Conservation (phyloP, 2,797 vertebrate genomes). For the Falco rusticolus region DNA sequence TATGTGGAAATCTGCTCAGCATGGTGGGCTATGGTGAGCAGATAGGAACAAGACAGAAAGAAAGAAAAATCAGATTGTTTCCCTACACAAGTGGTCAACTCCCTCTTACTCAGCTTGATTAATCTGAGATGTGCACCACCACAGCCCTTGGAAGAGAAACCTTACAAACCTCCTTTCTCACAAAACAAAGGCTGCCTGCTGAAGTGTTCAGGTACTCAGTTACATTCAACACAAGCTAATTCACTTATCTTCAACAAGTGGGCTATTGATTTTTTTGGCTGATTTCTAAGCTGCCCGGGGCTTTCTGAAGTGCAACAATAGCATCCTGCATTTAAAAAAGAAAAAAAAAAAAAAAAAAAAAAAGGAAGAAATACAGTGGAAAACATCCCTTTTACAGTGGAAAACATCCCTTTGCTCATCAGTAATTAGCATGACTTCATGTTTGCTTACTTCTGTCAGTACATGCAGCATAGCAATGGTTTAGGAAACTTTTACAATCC, state of each 20-base stretch:
- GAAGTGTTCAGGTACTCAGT: constrained; percentile 78
- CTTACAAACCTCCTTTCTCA: constrained; percentile 70
- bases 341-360: background rate
- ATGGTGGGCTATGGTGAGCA: background rate
- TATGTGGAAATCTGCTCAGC: background rate
- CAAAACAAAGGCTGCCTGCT: constrained; percentile 74
- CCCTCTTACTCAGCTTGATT: constrained; percentile 55
- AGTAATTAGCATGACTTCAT: constrained; percentile 55
- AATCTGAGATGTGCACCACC: constrained; percentile 41
- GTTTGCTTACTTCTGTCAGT: constrained; percentile 24
- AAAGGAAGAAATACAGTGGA: background rate
- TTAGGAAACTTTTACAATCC: background rate
- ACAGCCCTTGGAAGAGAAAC: constrained; percentile 65
- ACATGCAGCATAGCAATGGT: background rate
- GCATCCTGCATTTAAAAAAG: constrained; percentile 20
- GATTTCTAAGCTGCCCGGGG: constrained; percentile 79
- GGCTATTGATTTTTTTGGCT: constrained; percentile 83
- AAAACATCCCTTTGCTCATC: constrained; percentile 64
- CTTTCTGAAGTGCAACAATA: constrained; percentile 77
- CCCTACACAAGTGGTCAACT: constrained; percentile 23
- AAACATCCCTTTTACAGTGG: constrained; percentile 54
- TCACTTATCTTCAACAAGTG: constrained; percentile 85
- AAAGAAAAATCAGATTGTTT: constrained; percentile 36
- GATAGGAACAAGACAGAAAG: background rate
- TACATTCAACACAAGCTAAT: constrained; percentile 82